Percentiles rank a stretch among this genome's conserved stretches.
Conservation (phyloP, 2,797 vertebrate genomes). For the Prionace glauca region DNA sequence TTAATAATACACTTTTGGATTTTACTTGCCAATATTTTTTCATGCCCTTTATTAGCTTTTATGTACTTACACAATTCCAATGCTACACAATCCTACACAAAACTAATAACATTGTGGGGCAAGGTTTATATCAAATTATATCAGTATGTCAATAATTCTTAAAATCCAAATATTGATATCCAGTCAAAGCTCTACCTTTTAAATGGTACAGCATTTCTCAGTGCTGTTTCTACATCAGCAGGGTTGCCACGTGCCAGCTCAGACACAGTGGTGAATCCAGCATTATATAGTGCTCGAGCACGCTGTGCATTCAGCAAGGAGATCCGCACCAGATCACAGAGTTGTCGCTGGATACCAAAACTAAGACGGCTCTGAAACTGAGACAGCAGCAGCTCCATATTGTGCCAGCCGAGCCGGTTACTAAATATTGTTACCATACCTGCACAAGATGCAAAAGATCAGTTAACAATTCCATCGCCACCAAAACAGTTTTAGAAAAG, state of each 20-base stretch:
- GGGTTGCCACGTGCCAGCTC: constrained; percentile 73
- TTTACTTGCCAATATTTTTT: neutral
- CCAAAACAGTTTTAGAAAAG: neutral
- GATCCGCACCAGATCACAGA: constrained; percentile 85
- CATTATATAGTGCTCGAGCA: constrained; percentile 74
- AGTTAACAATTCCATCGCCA: neutral
- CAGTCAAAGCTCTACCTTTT: constrained; percentile 67
- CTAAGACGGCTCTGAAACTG: constrained; percentile 92
- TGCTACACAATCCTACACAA: neutral
- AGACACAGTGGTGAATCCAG: constrained; percentile 80
- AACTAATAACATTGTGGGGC: neutral
- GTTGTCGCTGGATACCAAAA: constrained; percentile 90
- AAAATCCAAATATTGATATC: neutral
- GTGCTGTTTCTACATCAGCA: constrained; percentile 69
- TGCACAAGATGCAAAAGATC: constrained; percentile 46
- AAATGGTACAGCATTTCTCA: constrained; percentile 83
- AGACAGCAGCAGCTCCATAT: constrained; percentile 84
- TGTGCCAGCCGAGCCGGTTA: constrained; percentile 90
- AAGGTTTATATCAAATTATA: neutral
- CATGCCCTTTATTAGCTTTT: neutral
- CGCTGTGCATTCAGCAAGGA: constrained; percentile 80
- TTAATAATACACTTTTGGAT: too few species aligned
- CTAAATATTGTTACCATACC: constrained; percentile 94
- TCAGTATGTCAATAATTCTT: neutral
- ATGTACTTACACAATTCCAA: neutral